Conservation (phyloP, 2,113 vertebrate genomes). For the Zootoca vivipara region DNA sequence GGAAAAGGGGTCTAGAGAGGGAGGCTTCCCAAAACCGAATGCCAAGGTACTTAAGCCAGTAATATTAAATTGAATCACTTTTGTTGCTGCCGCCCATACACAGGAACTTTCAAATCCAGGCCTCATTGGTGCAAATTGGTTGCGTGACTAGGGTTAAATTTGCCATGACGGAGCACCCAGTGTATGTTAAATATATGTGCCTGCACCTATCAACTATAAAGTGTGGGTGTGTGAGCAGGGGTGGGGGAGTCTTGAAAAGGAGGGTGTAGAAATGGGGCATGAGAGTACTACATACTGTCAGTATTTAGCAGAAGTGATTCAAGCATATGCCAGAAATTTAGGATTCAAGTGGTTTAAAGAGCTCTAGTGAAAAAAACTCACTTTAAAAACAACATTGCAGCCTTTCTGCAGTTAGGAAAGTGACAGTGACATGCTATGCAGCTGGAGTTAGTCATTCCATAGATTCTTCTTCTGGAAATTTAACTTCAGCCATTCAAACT, state of each 20-base stretch:
- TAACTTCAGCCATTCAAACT: neutral
- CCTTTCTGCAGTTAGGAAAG: no score
- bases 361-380: no score
- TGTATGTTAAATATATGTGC: neutral
- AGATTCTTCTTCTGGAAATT: neutral
- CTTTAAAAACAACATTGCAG: no score
- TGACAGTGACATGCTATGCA: no score
- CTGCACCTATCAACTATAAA: neutral
- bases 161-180: neutral
- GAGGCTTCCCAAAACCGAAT: neutral
- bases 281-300: neutral
- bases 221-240: neutral
- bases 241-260: neutral
- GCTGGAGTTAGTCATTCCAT: no score
- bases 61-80: neutral
- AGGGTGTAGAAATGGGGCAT: neutral
- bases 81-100: no score
- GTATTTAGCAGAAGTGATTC: no score
- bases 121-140: neutral
- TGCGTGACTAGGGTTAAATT: neutral
- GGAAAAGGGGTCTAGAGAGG: neutral
- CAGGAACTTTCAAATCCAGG: neutral
- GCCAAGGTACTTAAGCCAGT: neutral
- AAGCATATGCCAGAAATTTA: no score
- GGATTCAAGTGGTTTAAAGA: no score